Evolutionary conservation across 2,888 invertebrate species (phyloP), one percentile per base, ranked within the genome.

Genomic region (Helicoverpa assulta): DNA sequence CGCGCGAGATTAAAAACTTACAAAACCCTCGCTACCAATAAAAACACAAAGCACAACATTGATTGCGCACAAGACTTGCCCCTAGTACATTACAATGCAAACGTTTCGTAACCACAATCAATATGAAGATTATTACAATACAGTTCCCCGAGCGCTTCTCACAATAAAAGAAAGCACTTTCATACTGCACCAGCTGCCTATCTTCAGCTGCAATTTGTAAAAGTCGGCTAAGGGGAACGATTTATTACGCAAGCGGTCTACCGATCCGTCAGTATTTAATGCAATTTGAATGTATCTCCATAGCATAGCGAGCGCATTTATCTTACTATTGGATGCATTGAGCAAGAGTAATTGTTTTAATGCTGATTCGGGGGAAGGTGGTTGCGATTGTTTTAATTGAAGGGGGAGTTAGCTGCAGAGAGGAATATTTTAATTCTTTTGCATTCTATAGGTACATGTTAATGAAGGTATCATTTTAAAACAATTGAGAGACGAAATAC

Each of bases 101-200:
- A 68, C 47, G 33, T 69, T 60, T 12, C 26, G 26, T 52, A 66
- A 51, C 43, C 57, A 26, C 65, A 53, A 64, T 77, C 75, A 66
- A 79, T 79, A 70, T 47, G 12, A 66, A 71, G 65, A 76, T 80
- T 71, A 67, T 67, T 66, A 66, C 26, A 67, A 76, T 73, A 78
- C 33, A 58, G 43, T 58, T 29, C 19, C 21, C 19, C 47, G 14
- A 52, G 55, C 59, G 50, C 58, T 26, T 40, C 58, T 67, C 26
- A 67, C 59, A 77, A 60, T 59, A 70, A 71, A 76, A 82, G 67
- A 79, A 71, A 67, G 58, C 60, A 64, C 65, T 70, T 62, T 60
- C 67, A 69, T 81, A 78, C 74, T 67, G 81, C 63, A 71, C 67
- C 80, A 78, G 68, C 77, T 82, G 83, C 69, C 75, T 80, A 78